A percentile compares a stretch with the other conserved stretches of the same genome.
Conservation (phyloP, 2,113 vertebrate species). For the Aspidoscelis tigris region DNA sequence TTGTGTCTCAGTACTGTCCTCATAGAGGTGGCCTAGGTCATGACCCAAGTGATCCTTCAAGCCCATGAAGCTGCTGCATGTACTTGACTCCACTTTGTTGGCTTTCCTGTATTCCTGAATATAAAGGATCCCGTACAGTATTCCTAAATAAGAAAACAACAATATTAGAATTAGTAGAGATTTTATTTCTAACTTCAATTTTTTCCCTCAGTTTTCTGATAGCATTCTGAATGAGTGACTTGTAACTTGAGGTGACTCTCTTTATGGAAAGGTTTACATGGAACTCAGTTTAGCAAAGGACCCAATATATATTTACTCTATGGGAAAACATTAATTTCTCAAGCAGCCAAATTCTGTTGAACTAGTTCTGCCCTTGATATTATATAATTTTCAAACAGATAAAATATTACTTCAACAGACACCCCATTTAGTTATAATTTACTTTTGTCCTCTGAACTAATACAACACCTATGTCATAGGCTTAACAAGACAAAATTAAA, state of each 20-base stretch:
- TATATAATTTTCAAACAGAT: constrained; percentile 29
- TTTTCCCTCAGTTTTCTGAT: constrained; percentile 30
- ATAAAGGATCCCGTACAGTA: constrained; percentile 80
- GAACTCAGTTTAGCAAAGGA: neutral
- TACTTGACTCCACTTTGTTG: constrained; percentile 86
- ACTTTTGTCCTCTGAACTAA: constrained; percentile 15
- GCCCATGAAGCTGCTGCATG: constrained; percentile 93
- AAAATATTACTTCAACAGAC: constrained; percentile 25
- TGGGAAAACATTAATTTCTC: neutral
- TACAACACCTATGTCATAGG: neutral
- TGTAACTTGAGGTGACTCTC: too few relatives aligned
- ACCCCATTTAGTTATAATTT: neutral
- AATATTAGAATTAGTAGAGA: constrained; percentile 54
- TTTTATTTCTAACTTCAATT: constrained; percentile 24
- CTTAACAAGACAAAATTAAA: neutral
- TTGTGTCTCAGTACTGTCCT: constrained; percentile 85
- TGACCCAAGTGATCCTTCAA: constrained; percentile 93
- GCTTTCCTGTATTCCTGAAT: constrained; percentile 80
- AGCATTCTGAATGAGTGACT: neutral
- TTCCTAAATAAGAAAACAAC: constrained; percentile 77
- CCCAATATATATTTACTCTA: neutral
- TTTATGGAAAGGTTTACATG: neutral
- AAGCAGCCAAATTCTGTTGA: neutral
- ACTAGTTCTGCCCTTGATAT: neutral
- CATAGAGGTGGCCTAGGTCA: constrained; percentile 88